A percentile compares a stretch with the other conserved stretches of the same genome.
These are phyloP conservation scores for Scomber scombrus DNA, from an alignment of 2,113 vertebrate genomes.

Conservation along the genomic window DNA sequence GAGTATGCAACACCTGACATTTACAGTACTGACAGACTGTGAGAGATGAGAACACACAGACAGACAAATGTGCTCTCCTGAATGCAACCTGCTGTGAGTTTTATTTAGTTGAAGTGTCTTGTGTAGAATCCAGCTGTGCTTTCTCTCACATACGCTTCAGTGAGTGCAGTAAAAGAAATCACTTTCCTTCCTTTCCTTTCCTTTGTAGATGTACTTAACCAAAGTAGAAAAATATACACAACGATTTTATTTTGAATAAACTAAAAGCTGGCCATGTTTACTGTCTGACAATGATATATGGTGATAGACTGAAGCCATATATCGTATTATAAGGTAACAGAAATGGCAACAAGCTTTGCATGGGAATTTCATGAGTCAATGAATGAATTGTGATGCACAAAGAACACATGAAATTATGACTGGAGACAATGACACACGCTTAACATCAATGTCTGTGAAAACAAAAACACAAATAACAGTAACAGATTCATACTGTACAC, in stretches of 20 bases:
- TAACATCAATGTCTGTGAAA: conserved; percentile 74
- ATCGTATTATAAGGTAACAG: conserved; percentile 58
- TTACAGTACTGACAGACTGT: conserved; percentile 75
- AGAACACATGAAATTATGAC: conserved; percentile 55
- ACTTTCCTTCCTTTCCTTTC: conserved; percentile 8
- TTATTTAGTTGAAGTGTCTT: conserved; percentile 26
- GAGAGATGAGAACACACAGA: conserved; percentile 77
- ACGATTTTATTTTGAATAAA: conserved; percentile 41
- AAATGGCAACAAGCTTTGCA: conserved; percentile 65
- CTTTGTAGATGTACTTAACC: conserved; percentile 18
- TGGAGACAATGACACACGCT: conserved; percentile 64
- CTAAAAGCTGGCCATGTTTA: conserved; percentile 52
- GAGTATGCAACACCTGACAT: conserved; percentile 69
- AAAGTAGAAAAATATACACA: conserved; percentile 29
- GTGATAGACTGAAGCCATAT: conserved; percentile 58
- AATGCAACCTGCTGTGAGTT: conserved; percentile 46
- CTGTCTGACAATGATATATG: conserved; percentile 63
- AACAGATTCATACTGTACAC: conserved; percentile 74
- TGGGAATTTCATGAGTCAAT: conserved; percentile 55
- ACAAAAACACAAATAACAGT: conserved; percentile 61
- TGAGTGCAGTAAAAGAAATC: neutral
- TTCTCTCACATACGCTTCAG: conserved; percentile 16
- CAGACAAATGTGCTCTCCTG: conserved; percentile 75
- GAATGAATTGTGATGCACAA: conserved; percentile 59
- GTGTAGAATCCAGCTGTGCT: conserved; percentile 43